A percentile compares a stretch with the other conserved stretches of the same genome.
These are phyloP conservation scores for Amblyopsis hoosieri DNA, from an alignment of 2,797 vertebrate genomes.

Conservation along the genomic window DNA sequence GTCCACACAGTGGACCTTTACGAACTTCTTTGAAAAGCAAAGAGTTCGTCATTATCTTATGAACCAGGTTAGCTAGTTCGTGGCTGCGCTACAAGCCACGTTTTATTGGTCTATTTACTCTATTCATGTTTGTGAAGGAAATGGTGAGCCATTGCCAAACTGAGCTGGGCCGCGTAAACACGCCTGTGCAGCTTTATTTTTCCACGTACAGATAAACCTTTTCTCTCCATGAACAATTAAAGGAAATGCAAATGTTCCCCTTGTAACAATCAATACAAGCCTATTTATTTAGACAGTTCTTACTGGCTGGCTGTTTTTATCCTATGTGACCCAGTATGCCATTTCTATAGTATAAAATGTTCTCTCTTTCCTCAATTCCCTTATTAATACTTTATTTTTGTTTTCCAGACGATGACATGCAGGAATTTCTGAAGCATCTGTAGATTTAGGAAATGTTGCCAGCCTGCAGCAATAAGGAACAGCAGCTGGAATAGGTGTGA, in stretches of 20 bases:
- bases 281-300: not conserved
- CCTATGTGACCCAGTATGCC: not conserved
- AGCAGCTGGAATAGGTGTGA: not conserved
- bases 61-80: conserved; percentile 18
- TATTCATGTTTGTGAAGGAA: conserved; percentile 7
- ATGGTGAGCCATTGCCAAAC: conserved; percentile 2
- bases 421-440: not conserved
- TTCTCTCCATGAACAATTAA: not conserved
- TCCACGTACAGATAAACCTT: conserved; percentile 2
- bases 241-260: not conserved
- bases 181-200: not conserved
- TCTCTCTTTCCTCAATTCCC: not conserved
- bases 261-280: not conserved
- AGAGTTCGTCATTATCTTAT: conserved; percentile 19
- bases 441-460: not conserved
- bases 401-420: not conserved
- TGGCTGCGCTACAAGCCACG: conserved; percentile 5
- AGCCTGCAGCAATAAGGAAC: not conserved
- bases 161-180: conserved; percentile 4
- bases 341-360: not conserved
- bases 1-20: too few species aligned
- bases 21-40: not conserved
- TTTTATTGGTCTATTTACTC: conserved; percentile 14
- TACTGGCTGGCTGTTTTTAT: not conserved
- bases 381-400: not conserved